Percentiles rank a stretch among this genome's conserved stretches.
Conservation (phyloP, 2,888 invertebrate species). For the Platycnemis pennipes region DNA sequence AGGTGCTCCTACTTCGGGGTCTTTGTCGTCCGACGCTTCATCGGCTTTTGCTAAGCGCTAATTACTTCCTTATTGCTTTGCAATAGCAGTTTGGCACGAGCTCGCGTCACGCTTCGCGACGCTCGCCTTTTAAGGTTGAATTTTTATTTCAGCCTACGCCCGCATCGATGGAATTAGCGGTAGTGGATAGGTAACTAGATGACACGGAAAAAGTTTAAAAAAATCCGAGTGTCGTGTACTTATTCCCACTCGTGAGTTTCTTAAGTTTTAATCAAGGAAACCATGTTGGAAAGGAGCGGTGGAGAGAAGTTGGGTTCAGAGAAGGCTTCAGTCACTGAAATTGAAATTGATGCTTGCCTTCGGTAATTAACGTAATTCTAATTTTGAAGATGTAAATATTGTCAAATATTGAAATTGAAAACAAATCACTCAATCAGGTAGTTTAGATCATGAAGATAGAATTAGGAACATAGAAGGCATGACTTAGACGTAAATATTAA, state of each 20-base stretch:
- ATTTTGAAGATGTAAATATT: too few relatives aligned
- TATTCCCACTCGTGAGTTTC: background rate
- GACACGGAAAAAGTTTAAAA: background rate
- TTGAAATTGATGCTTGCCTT: too few relatives aligned
- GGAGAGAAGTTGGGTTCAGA: background rate
- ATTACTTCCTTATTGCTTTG: constrained; percentile 58
- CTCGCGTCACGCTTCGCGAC: constrained; percentile 36
- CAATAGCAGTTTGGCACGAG: constrained; percentile 17
- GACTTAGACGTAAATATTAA: too few relatives aligned
- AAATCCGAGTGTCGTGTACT: background rate
- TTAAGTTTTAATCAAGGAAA: background rate
- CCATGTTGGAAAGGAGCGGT: background rate
- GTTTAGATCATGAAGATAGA: too few relatives aligned
- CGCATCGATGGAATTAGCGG: background rate
- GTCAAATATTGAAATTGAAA: too few relatives aligned
- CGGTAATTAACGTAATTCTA: too few relatives aligned
- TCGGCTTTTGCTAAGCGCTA: constrained; percentile 21
- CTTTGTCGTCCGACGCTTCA: background rate
- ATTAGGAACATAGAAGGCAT: too few relatives aligned
- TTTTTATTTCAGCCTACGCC: background rate
- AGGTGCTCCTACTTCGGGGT: background rate
- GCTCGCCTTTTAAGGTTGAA: background rate
- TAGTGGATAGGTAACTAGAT: background rate
- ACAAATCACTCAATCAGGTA: too few relatives aligned
- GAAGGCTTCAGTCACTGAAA: too few relatives aligned